Conservation (phyloP, 1,140 invertebrate genomes). For the Aphelenchoides besseyi region DNA sequence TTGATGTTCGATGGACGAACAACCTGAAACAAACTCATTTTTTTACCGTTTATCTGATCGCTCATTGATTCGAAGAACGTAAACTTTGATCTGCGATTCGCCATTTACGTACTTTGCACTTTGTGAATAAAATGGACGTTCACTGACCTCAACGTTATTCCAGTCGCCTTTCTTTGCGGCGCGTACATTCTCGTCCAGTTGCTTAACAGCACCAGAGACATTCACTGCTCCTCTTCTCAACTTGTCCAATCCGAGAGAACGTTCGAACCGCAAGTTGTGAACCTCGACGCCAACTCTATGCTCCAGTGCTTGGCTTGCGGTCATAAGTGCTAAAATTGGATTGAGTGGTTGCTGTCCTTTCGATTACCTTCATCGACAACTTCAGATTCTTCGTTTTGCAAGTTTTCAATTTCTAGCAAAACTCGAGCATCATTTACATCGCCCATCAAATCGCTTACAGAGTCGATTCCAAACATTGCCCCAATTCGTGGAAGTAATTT, state of each 20-base stretch:
- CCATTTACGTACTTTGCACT: too few relatives aligned
- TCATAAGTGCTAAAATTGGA: neutral
- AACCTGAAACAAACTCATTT: too few relatives aligned
- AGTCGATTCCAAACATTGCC: neutral
- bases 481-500: neutral
- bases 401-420: conserved; percentile 1
- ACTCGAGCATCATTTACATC: neutral
- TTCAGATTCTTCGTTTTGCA: conserved; percentile 15
- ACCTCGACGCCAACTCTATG: neutral
- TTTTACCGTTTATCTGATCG: too few relatives aligned
- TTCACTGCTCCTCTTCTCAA: neutral
- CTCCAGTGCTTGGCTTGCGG: neutral
- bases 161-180: neutral
- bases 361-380: conserved; percentile 5
- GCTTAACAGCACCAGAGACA: neutral
- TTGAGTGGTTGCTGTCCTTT: neutral
- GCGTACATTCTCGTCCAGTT: neutral
- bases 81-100: too few relatives aligned
- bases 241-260: neutral
- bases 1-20: too few relatives aligned
- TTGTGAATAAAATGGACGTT: too few relatives aligned
- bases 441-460: neutral
- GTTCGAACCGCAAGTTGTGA: neutral
- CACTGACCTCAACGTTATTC: neutral
- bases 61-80: too few relatives aligned